A percentile compares a stretch with the other conserved stretches of the same genome.
phyloP scores from a whole-genome alignment of 2,888 invertebrate genomes.

The Agrotis ipsilon region DNA sequence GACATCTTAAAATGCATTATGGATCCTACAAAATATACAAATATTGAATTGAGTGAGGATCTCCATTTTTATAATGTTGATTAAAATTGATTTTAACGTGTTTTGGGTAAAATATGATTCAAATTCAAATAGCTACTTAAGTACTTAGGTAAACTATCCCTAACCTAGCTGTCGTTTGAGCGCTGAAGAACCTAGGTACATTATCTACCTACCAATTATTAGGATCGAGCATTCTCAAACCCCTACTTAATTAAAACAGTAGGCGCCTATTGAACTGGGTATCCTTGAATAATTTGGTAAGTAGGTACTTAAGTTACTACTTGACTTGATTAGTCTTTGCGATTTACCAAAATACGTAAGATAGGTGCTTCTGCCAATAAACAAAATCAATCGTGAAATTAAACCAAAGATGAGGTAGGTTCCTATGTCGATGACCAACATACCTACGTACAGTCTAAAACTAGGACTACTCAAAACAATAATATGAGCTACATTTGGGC shows the following conservation, averaged over 20 bases:
- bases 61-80: no score
- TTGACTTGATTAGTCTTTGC: background rate
- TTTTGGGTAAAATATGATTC: no score
- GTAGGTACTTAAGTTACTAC: no score
- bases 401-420: background rate
- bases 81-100: no score
- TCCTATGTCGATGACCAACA: conserved; percentile 18
- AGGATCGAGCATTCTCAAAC: background rate
- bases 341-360: conserved; percentile 1
- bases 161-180: background rate
- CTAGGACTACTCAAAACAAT: conserved; percentile 39
- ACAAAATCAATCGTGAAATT: background rate
- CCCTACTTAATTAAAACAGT: background rate
- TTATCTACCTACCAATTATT: background rate
- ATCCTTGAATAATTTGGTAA: conserved; percentile 17
- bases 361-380: background rate
- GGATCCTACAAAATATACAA: no score
- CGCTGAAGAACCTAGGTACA: background rate
- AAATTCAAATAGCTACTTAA: no score
- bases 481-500: conserved; percentile 57
- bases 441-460: background rate
- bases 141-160: no score
- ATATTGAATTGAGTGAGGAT: no score
- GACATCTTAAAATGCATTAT: no score
- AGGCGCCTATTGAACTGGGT: background rate